These are phyloP conservation scores for Cerceris ruficornis DNA, from an alignment of 2,888 invertebrate species.

Conservation along the genomic window DNA sequence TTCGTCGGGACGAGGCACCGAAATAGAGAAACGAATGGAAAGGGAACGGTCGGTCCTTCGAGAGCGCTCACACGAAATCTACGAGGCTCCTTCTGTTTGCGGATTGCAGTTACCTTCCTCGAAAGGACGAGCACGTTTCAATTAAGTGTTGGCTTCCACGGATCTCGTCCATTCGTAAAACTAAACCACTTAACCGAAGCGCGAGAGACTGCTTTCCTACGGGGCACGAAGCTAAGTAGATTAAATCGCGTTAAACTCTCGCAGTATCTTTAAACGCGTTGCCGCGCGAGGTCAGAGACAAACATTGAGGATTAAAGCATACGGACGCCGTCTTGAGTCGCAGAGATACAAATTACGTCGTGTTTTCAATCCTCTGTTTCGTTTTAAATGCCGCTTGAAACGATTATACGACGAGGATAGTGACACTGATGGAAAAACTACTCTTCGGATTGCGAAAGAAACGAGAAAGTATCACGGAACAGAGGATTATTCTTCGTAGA, in stretches of 20 bases:
- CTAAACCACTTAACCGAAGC: slow-evolving; percentile 64
- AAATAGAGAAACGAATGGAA: not conserved
- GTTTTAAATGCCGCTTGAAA: not conserved
- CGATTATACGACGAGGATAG: not conserved
- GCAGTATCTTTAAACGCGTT: slow-evolving; percentile 36
- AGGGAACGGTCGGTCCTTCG: slow-evolving; percentile 38
- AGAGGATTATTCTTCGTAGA: slow-evolving; percentile 8
- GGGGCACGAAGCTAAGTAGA: slow-evolving; percentile 59
- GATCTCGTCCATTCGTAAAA: slow-evolving; percentile 66
- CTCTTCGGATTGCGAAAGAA: not conserved
- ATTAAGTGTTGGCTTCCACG: slow-evolving; percentile 66
- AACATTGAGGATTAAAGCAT: not conserved
- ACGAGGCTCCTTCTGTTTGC: slow-evolving; percentile 33
- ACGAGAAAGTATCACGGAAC: slow-evolving; percentile 13
- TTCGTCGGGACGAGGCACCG: not conserved
- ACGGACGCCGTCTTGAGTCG: not conserved
- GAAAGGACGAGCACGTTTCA: slow-evolving; percentile 62
- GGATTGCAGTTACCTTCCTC: slow-evolving; percentile 47
- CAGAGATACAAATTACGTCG: not conserved
- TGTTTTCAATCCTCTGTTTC: not conserved
- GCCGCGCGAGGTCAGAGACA: slow-evolving; percentile 18
- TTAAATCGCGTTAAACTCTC: slow-evolving; percentile 59
- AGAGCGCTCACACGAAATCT: slow-evolving; percentile 46
- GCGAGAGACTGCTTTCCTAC: slow-evolving; percentile 30
- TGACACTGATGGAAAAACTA: not conserved